These are phyloP conservation scores for Mesocentrotus franciscanus DNA, from an alignment of 53 echinoderm and acorn worm species.

Conservation along the genomic window DNA sequence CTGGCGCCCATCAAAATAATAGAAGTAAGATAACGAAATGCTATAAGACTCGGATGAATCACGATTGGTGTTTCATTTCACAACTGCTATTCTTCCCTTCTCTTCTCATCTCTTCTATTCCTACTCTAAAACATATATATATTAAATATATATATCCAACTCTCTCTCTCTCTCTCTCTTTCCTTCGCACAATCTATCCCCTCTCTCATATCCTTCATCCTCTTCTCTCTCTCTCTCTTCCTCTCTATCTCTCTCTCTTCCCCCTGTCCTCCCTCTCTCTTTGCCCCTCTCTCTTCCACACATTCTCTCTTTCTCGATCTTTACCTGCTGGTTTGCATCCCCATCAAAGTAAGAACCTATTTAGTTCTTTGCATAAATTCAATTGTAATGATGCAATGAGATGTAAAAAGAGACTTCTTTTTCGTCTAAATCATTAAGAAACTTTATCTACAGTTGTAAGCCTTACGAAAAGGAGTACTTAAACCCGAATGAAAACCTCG, in stretches of 20 bases:
- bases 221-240: background rate
- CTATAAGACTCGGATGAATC: background rate
- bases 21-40: background rate
- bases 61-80: background rate
- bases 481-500: too few relatives aligned
- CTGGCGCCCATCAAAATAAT: slow-evolving; percentile 5
- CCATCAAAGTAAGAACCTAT: too few relatives aligned
- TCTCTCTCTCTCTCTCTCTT: background rate
- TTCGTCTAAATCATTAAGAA: too few relatives aligned
- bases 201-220: background rate
- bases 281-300: background rate
- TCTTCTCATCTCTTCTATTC: background rate
- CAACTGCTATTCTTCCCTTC: background rate
- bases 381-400: too few relatives aligned
- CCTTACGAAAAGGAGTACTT: too few relatives aligned
- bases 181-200: background rate
- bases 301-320: too few relatives aligned
- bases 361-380: too few relatives aligned
- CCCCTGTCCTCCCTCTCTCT: background rate
- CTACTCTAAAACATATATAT: too few relatives aligned
- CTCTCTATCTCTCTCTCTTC: background rate
- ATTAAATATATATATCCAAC: too few relatives aligned
- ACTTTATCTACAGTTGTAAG: too few relatives aligned
- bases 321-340: too few relatives aligned
- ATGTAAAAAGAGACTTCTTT: too few relatives aligned